Base-by-base conservation (phyloP, 2,113 vertebrate species). In the Oncorhynchus kisutch region DNA sequence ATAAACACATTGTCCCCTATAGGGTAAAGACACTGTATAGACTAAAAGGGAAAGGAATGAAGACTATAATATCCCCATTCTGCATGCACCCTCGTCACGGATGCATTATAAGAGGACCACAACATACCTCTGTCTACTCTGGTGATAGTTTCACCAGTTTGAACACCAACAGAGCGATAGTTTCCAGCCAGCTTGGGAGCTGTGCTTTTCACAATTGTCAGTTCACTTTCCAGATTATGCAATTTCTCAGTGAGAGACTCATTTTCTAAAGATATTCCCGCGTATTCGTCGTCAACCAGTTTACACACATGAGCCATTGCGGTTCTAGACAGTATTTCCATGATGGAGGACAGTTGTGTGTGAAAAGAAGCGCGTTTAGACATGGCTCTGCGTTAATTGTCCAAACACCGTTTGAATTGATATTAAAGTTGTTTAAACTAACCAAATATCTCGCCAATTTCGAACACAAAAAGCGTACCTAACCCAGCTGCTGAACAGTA, bases 291-390 rank as follows among this genome's bases (percentile, higher is more conserved):
- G 1, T 92, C 91, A 59, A 93, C 89, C 66, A 92, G 79, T 45
- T 86, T 79, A 75, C 84, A 90, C 54, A 93, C 80, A 73, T 91
- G 86, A 27, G 62, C 67, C 48, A 93, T 79, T 24, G 83, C 86
- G 60, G 87, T 87, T 67, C 78, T 77, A 39, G 87, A 86, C 88
- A 92, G 84, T 18, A 85, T 80, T 75, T 92, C 91, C 88, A 93
- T 88, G 49, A 92, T 84, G 82, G 88, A 86, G 71, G 88, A 83
- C 20, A 93, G 86, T 81, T 90, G 88, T 0, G 84, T 79, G 70
- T 91, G 88, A 5, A 93, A 87, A 16, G 85, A 76, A 18, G 51
- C 9, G 27, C 78, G 78, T 49, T 39, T 81, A 70, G 83, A 70
- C 91, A 90, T 91, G 7, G 59, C 59, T 62, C 18, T 62, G 59